phyloP scores from a whole-genome alignment of 2,113 vertebrate genomes.

The Misgurnus anguillicaudatus region DNA sequence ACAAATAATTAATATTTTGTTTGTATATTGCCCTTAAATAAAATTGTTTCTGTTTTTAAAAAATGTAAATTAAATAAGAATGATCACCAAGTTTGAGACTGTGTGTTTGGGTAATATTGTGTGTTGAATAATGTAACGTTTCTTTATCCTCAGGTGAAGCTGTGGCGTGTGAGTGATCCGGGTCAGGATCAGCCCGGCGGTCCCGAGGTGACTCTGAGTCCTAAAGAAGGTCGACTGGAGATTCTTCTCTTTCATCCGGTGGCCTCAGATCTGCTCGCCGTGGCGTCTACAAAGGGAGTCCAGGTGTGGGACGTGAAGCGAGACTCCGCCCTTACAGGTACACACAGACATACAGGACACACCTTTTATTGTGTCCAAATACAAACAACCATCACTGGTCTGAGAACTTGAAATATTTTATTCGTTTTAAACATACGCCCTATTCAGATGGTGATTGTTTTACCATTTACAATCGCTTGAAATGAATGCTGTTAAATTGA shows the following conservation, averaged over 20 bases:
- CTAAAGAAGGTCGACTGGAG: conserved; percentile 67
- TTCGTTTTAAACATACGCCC: neutral
- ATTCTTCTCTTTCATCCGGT: conserved; percentile 86
- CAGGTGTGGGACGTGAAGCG: conserved; percentile 83
- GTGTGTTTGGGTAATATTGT: neutral
- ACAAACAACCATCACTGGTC: neutral
- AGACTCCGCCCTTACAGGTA: conserved; percentile 81
- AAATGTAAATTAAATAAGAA: too few species aligned
- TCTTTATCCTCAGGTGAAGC: conserved; percentile 79
- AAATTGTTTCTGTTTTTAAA: too few species aligned
- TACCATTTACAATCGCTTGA: too few species aligned
- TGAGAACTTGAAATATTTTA: neutral
- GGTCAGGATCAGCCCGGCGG: conserved; percentile 64
- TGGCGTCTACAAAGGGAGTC: conserved; percentile 59
- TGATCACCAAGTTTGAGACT: neutral
- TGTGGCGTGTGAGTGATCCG: conserved; percentile 80
- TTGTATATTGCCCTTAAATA: too few species aligned
- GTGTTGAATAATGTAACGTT: neutral
- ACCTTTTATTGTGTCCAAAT: neutral
- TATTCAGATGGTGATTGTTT: conserved; percentile 5
- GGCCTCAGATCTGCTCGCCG: conserved; percentile 77
- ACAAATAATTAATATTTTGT: too few species aligned
- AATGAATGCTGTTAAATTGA: too few species aligned
- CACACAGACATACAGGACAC: neutral
- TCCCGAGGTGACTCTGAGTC: conserved; percentile 72